Evolutionary conservation across 2,113 vertebrate genomes (phyloP).

Genomic region (Nannospalax galili): DNA sequence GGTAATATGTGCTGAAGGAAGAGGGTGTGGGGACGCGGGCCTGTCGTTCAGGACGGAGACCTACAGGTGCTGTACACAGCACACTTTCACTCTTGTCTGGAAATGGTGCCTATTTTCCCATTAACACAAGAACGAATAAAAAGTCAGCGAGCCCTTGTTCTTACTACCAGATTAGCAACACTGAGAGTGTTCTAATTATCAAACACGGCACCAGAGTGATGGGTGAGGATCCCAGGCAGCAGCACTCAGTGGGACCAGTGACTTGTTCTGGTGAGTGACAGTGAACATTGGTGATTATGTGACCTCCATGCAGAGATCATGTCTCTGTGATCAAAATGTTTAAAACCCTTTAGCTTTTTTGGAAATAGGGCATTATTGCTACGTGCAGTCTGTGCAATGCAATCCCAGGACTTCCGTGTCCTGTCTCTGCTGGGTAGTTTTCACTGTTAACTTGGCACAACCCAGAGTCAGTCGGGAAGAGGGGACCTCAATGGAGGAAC

Average conservation of each 20-base stretch:
- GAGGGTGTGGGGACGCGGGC: accelerated
- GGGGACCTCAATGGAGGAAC: too few species aligned
- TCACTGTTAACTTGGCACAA: too few species aligned
- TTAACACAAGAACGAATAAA: accelerated
- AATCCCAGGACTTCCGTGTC: too few species aligned
- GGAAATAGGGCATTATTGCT: not conserved
- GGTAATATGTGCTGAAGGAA: accelerated
- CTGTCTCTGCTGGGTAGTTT: not conserved
- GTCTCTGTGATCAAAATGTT: not conserved
- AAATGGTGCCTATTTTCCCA: too few species aligned
- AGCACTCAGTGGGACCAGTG: accelerated
- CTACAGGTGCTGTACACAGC: accelerated
- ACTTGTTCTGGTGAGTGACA: not conserved
- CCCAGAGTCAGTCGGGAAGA: too few species aligned
- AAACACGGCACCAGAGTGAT: not conserved
- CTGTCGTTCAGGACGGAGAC: accelerated
- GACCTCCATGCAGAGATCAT: not conserved
- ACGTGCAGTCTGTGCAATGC: not conserved
- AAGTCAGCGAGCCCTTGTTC: not conserved
- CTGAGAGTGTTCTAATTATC: not conserved
- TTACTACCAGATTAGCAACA: not conserved
- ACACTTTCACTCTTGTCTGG: accelerated
- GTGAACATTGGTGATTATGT: too few species aligned
- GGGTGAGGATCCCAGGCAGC: accelerated
- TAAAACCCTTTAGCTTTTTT: too few species aligned